These are phyloP conservation scores for Notechis scutatus DNA, from an alignment of 2,113 vertebrate species.

Conservation along the genomic window DNA sequence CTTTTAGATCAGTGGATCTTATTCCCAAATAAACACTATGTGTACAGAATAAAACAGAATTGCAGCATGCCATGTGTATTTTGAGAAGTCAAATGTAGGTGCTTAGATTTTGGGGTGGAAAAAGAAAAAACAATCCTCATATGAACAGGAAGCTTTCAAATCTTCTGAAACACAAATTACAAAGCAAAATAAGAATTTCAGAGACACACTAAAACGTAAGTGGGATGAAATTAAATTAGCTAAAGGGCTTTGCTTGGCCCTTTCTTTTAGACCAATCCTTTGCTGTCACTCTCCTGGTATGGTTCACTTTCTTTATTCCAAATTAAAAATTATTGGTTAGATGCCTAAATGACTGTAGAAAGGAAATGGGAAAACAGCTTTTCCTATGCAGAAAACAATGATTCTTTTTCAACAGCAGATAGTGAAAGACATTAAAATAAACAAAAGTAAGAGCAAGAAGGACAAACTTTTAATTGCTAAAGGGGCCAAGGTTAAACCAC, in stretches of 20 bases:
- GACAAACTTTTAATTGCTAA: neutral
- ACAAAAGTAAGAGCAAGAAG: neutral
- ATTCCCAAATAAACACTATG: neutral
- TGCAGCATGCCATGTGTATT: neutral
- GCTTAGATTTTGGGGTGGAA: neutral
- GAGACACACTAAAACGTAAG: neutral
- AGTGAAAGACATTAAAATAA: neutral
- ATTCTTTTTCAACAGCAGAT: neutral
- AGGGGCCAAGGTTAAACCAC: neutral
- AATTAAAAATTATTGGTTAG: neutral
- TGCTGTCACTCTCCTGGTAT: neutral
- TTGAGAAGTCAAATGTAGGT: neutral
- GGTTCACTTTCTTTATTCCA: neutral
- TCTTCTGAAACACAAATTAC: neutral
- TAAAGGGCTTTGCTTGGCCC: neutral
- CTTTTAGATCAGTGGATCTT: neutral
- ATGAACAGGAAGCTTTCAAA: neutral
- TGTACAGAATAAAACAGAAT: neutral
- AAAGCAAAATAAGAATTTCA: neutral
- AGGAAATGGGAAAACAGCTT: neutral
- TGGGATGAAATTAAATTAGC: neutral
- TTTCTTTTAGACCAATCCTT: neutral
- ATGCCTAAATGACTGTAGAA: neutral
- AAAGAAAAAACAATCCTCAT: neutral
- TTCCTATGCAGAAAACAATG: neutral